A percentile compares a stretch with the other conserved stretches of the same genome.
These are phyloP conservation scores for Argyrosomus japonicus DNA, from an alignment of 2,113 vertebrate species.

Conservation along the genomic window DNA sequence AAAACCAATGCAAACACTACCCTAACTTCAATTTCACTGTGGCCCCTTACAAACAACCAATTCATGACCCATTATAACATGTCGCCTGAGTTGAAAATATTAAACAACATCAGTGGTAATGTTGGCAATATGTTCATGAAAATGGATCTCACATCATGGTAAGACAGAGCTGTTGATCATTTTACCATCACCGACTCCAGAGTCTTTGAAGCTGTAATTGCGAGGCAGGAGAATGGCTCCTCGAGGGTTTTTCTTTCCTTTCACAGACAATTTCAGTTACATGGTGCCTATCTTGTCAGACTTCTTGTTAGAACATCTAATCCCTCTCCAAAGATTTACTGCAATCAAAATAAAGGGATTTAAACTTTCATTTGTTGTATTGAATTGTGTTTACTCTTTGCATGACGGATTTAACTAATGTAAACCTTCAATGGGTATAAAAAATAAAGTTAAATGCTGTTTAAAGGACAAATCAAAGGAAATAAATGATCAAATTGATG, in stretches of 20 bases:
- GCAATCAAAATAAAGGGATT: background rate
- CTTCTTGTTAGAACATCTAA: background rate
- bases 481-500: background rate
- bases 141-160: background rate
- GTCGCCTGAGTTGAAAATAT: too few relatives aligned
- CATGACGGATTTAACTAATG: background rate
- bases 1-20: too few relatives aligned
- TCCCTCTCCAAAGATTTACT: background rate
- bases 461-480: background rate
- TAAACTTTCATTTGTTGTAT: background rate
- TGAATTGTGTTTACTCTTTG: conserved; percentile 6
- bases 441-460: too few relatives aligned
- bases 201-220: background rate
- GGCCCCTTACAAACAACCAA: too few relatives aligned
- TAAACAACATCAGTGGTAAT: too few relatives aligned
- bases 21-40: too few relatives aligned
- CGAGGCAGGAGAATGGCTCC: background rate
- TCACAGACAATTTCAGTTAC: background rate
- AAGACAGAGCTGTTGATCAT: background rate
- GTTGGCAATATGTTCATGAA: too few relatives aligned
- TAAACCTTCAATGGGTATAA: background rate
- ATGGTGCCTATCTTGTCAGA: background rate
- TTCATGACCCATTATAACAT: too few relatives aligned
- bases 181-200: too few relatives aligned
- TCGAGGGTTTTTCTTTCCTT: background rate